Evolutionary conservation across 2,797 vertebrate species (phyloP).

Genomic region (Peromyscus aztecus): DNA sequence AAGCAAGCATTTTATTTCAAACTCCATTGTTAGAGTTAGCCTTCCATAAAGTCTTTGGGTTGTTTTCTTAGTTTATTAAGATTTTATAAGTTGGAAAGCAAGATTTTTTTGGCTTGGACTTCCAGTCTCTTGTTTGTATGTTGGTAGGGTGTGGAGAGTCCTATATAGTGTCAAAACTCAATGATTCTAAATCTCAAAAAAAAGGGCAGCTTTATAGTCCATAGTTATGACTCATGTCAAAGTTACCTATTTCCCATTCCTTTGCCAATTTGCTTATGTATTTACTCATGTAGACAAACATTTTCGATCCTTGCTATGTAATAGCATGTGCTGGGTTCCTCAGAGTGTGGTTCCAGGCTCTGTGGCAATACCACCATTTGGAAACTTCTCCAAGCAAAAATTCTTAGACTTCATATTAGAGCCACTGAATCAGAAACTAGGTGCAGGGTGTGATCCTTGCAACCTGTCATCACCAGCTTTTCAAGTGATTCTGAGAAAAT

Average conservation of each 20-base stretch:
- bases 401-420: not conserved
- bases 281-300: not conserved
- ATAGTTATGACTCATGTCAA: no score
- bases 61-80: not conserved
- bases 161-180: not conserved
- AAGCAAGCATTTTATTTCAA: not conserved
- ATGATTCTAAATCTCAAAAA: not conserved
- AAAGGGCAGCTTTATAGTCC: not conserved
- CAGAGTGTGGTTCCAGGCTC: not conserved
- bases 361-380: not conserved
- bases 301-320: not conserved
- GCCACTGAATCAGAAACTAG: not conserved
- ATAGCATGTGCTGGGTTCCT: not conserved
- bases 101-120: not conserved
- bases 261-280: not conserved
- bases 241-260: not conserved
- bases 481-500: not conserved
- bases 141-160: not conserved
- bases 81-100: not conserved
- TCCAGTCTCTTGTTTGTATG: not conserved
- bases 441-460: no score
- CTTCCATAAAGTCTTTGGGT: not conserved
- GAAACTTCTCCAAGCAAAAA: not conserved
- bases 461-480: not conserved
- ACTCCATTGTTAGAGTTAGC: not conserved